A percentile compares a stretch with the other conserved stretches of the same genome.
phyloP scores from a whole-genome alignment of 2,888 invertebrate genomes.

The Tupiocoris notatus region DNA sequence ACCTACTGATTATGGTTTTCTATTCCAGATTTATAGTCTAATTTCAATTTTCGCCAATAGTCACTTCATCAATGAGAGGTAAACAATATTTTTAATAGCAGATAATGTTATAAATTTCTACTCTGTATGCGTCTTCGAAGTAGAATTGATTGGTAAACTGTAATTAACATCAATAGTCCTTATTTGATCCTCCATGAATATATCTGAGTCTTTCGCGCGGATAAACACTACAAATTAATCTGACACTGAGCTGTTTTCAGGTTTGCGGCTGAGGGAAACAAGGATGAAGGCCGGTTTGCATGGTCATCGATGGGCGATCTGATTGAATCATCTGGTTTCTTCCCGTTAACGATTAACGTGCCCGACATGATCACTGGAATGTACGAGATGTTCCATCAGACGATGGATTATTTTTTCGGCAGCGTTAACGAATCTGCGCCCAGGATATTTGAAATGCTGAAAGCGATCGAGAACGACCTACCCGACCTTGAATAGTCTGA shows the following conservation, averaged over 20 bases:
- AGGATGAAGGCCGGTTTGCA: constrained; percentile 46
- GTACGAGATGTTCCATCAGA: constrained; percentile 42
- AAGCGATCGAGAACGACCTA: constrained; percentile 11
- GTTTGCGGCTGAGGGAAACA: background rate
- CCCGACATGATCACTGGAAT: constrained; percentile 59
- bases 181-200: no score
- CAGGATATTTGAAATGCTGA: constrained; percentile 19
- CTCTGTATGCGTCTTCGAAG: no score
- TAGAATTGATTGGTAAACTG: no score
- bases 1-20: no score
- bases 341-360: constrained; percentile 65
- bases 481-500: constrained; percentile 21
- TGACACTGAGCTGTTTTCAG: background rate
- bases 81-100: no score
- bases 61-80: no score
- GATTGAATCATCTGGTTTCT: constrained; percentile 59
- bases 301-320: constrained; percentile 54
- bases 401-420: constrained; percentile 41
- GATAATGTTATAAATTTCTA: no score
- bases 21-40: no score
- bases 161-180: no score
- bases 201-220: no score
- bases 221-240: no score
- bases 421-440: constrained; percentile 23
- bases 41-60: no score